Evolutionary conservation across 2,888 invertebrate genomes (phyloP), one percentile per base, ranked within the genome.

Genomic region (Euplagia quadripunctaria): DNA sequence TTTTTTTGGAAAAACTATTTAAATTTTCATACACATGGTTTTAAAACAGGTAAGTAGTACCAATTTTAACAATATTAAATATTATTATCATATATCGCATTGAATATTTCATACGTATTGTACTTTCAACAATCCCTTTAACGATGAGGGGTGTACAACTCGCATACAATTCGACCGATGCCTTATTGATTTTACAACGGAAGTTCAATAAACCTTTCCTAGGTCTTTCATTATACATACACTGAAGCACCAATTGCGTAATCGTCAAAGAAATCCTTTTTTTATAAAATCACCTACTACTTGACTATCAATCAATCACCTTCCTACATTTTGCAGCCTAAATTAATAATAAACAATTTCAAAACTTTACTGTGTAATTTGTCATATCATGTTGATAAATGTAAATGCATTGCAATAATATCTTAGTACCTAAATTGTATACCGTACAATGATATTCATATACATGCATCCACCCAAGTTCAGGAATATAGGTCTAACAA

Each of bases 181-280:
- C 75, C 49, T 67, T 80, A 82, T 84, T 80, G 79, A 81, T 80
- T 79, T 81, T 77, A 70, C 75, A 66, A 74, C 77, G 73, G 41
- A 76, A 74, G 81, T 75, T 82, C 79, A 80, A 82, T 74, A 73
- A 78, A 82, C 81, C 77, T 66, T 72, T 75, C 64, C 65, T 52
- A 63, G 77, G 68, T 63, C 78, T 82, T 84, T 75, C 71, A 78
- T 77, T 68, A 51, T 74, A 80, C 65, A 51, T 74, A 80, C 65
- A 51, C 51, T 31, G 72, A 77, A 85, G 74, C 73, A 72, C 52
- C 73, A 80, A 67, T 78, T 76, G 73, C 43, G 74, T 20, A 49
- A 74, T 42, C 42, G 42, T 42, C 7, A 16, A 42, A 42, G 74
- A 71, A 70, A 68, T 61, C 61, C 46, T 77, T 72, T 31, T 77